These are phyloP conservation scores for Antheraea mylitta DNA, from an alignment of 1,140 invertebrate genomes.

Conservation along the genomic window DNA sequence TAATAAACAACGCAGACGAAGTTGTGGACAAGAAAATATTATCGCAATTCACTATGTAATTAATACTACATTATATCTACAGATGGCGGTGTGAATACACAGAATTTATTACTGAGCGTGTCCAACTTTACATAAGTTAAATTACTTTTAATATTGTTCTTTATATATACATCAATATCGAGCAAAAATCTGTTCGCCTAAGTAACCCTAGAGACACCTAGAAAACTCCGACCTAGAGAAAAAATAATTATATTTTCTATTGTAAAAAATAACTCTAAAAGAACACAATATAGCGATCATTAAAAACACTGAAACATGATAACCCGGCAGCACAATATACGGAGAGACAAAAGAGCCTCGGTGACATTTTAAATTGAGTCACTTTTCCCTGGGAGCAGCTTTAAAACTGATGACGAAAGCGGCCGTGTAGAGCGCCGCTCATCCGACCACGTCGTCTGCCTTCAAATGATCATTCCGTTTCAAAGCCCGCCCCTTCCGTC, in stretches of 20 bases:
- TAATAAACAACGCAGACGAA: too few species aligned
- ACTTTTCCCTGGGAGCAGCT: not conserved
- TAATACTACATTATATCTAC: too few species aligned
- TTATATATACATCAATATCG: too few species aligned
- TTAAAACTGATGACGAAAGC: conserved; percentile 16
- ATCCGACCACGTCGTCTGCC: conserved; percentile 5
- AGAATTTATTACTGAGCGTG: too few species aligned
- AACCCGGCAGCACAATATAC: not conserved
- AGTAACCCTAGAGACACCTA: too few species aligned
- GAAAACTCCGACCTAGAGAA: too few species aligned
- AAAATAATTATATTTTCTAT: not conserved
- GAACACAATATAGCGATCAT: not conserved
- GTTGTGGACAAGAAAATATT: too few species aligned
- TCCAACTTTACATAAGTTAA: too few species aligned
- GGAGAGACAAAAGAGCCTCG: not conserved
- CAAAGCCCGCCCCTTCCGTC: conserved; percentile 20
- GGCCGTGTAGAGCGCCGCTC: conserved; percentile 7
- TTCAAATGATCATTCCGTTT: conserved; percentile 22
- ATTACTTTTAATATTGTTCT: too few species aligned
- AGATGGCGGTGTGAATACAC: too few species aligned
- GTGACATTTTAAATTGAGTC: conserved; percentile 12
- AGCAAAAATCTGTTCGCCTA: too few species aligned
- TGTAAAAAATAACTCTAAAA: not conserved
- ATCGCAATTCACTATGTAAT: too few species aligned
- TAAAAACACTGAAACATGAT: not conserved